phyloP scores from a whole-genome alignment of 2,113 vertebrate genomes.

The Penelope pileata region DNA sequence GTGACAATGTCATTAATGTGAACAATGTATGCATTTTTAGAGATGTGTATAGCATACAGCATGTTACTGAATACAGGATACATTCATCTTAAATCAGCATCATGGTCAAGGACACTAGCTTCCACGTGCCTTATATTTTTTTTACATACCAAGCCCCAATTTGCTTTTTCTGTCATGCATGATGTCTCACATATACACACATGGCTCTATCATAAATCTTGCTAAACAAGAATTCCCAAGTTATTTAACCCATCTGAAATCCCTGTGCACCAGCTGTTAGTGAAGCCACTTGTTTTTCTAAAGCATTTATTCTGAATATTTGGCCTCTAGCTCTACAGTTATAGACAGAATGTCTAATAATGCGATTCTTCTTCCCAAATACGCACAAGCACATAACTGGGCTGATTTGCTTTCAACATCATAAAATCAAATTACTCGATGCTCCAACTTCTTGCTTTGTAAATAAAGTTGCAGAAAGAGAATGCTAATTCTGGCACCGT shows the following conservation, averaged over 20 bases:
- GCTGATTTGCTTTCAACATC: conserved; percentile 42
- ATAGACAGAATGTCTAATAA: background rate
- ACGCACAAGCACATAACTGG: background rate
- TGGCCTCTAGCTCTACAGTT: background rate
- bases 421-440: conserved; percentile 34
- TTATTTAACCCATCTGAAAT: background rate
- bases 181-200: background rate
- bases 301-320: background rate
- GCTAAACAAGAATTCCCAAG: background rate
- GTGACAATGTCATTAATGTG: background rate
- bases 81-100: background rate
- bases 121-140: background rate
- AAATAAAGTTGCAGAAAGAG: conserved; percentile 67
- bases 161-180: background rate
- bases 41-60: rapidly evolving
- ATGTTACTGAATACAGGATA: background rate
- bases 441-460: conserved; percentile 56
- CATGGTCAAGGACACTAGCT: background rate
- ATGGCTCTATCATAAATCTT: background rate
- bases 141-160: rapidly evolving
- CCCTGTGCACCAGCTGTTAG: background rate
- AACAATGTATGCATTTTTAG: rapidly evolving
- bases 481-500: conserved; percentile 54
- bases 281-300: background rate
- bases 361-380: background rate